phyloP scores from a whole-genome alignment of 2,797 vertebrate species.

The Gephyroberyx darwinii region DNA sequence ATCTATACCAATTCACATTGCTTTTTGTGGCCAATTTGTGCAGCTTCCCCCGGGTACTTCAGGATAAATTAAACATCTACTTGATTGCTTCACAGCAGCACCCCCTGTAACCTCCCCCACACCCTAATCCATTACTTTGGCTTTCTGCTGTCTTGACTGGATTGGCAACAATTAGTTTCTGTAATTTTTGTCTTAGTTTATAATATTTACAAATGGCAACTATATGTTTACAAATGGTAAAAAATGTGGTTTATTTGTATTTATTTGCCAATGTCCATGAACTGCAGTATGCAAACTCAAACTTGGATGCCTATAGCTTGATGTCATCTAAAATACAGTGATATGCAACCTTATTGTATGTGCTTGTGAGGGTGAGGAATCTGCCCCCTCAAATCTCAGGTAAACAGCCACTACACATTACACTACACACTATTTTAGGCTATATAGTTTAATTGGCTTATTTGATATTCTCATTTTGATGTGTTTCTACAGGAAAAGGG shows the following conservation, averaged over 20 bases:
- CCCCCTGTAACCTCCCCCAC: constrained; percentile 56
- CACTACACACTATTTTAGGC: no score
- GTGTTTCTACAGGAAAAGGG: no score
- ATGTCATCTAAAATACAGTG: constrained; percentile 3
- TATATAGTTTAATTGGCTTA: no score
- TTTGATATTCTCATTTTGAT: no score
- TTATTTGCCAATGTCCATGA: background rate
- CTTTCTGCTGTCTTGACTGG: constrained; percentile 34
- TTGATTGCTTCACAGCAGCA: constrained; percentile 27
- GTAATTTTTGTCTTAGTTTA: constrained; percentile 22
- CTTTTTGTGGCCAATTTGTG: constrained; percentile 55
- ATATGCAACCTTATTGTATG: background rate
- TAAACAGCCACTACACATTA: no score
- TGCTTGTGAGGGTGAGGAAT: no score
- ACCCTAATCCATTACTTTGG: constrained; percentile 44
- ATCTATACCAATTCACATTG: constrained; percentile 52
- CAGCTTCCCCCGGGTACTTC: constrained; percentile 38
- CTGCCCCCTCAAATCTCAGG: no score
- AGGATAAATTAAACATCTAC: constrained; percentile 56
- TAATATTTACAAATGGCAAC: constrained; percentile 38
- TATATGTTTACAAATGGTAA: constrained; percentile 4
- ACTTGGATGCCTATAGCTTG: background rate
- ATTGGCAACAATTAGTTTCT: constrained; percentile 31
- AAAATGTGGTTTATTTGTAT: background rate
- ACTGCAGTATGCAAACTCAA: background rate